Evolutionary conservation across 2,797 vertebrate species (phyloP), one percentile per base, ranked within the genome.

Genomic region (Lepilemur ruficaudatus): DNA sequence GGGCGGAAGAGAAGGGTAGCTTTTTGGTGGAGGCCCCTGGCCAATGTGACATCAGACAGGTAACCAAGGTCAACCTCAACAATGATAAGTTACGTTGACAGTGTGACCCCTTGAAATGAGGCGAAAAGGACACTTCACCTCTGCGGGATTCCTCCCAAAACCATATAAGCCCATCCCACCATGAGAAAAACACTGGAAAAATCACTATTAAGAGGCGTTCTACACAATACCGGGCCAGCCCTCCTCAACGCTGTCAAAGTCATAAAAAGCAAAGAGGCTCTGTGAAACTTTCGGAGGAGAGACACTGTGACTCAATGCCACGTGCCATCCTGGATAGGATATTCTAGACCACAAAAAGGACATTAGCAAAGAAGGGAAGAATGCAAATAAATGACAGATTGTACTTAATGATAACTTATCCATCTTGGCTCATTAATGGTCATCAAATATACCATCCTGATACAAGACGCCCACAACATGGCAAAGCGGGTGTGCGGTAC

Each of bases 361-460:
- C 5, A 22, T 41, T 32, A n/a, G 41, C 30, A 0, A 9, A 48
- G 30, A 22, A 50, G 12, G 22, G 8, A 41, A 48, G 22, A 28
- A 67, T 20, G 23, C 8, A 32, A 48, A 32, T 20, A 50, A n/a
- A 12, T 10, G 3, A 23, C 35, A 50, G 12, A 41, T n/a, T n/a
- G 43, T 23, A n/a, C 14, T 76, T 1, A 12, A 63, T 48, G 25
- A 2, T 12, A 35, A 61, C 20, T 18, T 28, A 3, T 48, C 10
- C 28, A 30, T 13, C 28, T 35, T 25, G 9, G 10, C 6, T 35
- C 14, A 9, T 35, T 18, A 23, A 38, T 15, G 10, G 7, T 15
- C 43, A 8, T 9, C 38, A 15, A 10, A 32, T 2, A 0, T 6
- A 14, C 1, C 5, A 4, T 4, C 20, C 9, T 1, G 9, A 5